Evolutionary conservation across 2,888 invertebrate genomes (phyloP), one percentile per base, ranked within the genome.

Genomic region (Eupithecia subumbrata): DNA sequence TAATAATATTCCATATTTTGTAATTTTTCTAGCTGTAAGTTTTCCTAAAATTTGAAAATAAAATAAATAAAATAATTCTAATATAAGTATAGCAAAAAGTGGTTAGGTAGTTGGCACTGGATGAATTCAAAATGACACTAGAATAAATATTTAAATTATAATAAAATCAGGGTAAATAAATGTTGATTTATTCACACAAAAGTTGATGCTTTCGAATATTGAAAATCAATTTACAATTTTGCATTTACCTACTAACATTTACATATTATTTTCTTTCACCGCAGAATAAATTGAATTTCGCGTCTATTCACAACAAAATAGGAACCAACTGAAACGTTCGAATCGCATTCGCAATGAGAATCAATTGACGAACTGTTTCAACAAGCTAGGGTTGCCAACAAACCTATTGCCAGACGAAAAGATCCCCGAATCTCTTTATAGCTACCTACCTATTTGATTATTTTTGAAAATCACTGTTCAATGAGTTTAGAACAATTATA

Each of bases 311-410:
- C 66, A 74, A 77, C 78, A 74, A 77, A 79, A 77, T 78, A 72
- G 76, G 66, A 77, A 76, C 66, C 37, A 11, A 30, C 78, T 74
- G 73, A 75, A 79, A 75, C 75, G 74, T 78, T 77, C 74, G 74
- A 80, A 73, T 77, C 78, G 78, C 64, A 78, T 78, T 78, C 40
- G 68, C 67, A 78, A 79, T 79, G 79, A 73, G 79, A 79, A 77
- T 76, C 78, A 79, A 78, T 79, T 78, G 79, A 78, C 78, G 78
- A 76, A 72, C 78, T 78, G 71, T 74, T 77, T 76, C 78, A 71
- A 76, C 56, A 69, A 71, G 37, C 22, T 68, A 75, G 75, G 73
- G 75, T 16, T 74, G 72, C 63, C 45, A 52, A 67, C 16, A 45
- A 45, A 16, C 14, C 4, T 45, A 45, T 45, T 18, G 16, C 1